Evolutionary conservation across 2,888 invertebrate species (phyloP).

Genomic region (Oscheius sp.): DNA sequence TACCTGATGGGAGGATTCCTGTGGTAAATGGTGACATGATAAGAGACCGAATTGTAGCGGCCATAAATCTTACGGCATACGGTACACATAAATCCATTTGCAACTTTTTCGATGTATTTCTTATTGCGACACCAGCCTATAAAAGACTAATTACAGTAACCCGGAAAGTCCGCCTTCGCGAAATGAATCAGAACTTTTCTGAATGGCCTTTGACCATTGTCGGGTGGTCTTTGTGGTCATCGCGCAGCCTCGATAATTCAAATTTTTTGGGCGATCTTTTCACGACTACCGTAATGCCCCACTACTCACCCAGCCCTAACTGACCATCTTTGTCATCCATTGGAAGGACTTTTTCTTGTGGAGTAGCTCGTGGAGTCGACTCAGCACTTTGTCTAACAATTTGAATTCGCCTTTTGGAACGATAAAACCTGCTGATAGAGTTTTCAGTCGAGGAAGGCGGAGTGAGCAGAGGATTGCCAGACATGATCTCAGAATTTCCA

Average conservation of each 20-base stretch:
- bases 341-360: conserved; percentile 60
- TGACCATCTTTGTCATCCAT: conserved; percentile 67
- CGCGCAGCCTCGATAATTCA: no score
- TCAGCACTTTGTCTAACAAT: conserved; percentile 10
- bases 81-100: conserved; percentile 65
- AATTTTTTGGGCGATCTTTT: not conserved
- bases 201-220: conserved; percentile 17
- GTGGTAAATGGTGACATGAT: conserved; percentile 70
- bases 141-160: conserved; percentile 8
- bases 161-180: no score
- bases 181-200: not conserved
- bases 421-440: conserved; percentile 21
- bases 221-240: conserved; percentile 3
- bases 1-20: conserved; percentile 69
- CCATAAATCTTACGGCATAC: conserved; percentile 69
- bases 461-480: conserved; percentile 3
- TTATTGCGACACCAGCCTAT: conserved; percentile 70
- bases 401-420: no score
- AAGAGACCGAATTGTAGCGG: conserved; percentile 69
- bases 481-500: not conserved
- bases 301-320: conserved; percentile 2
- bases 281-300: not conserved
- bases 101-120: conserved; percentile 68
- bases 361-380: conserved; percentile 40
- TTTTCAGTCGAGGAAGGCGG: conserved; percentile 24